Base-by-base conservation (phyloP, 2,113 vertebrate species). In the Barbus barbus region DNA sequence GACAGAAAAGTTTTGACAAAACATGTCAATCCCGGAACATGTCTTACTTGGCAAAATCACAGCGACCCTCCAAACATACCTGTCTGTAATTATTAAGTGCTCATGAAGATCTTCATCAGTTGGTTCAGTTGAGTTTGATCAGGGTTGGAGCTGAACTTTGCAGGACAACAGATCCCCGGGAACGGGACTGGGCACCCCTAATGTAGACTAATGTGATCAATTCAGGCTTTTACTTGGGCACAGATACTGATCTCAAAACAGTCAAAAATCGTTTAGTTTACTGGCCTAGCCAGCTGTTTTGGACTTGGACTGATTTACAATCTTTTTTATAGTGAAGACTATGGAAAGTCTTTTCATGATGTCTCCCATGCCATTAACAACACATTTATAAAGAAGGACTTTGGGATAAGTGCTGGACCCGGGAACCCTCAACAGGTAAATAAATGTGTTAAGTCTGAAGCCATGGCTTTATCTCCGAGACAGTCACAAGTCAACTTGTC, bases 311-410 rank as follows among this genome's bases (percentile, higher is more conserved):
- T 33, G n/a, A 7, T 9, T 9, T n/a, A 20, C 44, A 12, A 83
- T 78, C 6, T 22, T 48, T n/a, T 73, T 41, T 87, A 31, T 87
- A 95, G 95, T 67, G 91, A 91, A 60, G 93, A 95, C 89, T 95
- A 93, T 56, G 95, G 93, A 24, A 95, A 95, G 87, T 94, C 92
- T 65, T 95, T 95, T 84, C 91, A 89, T 58, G 94, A 95, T 82
- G 93, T 95, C 82, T 94, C 94, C n/a, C 72, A 90, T 20, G 90
- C 81, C 72, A 94, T 95, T 90, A 94, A 93, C 88, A 90, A 93
- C 88, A 93, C 93, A 31, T 95, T 95, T 90, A 94, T 95, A 65
- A 90, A 87, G 51, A 92, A 94, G 89, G 94, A 95, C 82, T 95
- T 94, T 91, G 95, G 94, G 46, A 93, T 95, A 85, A 92, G 90